A percentile compares a stretch with the other conserved stretches of the same genome.
Evolutionary conservation across 1,140 invertebrate species (phyloP).

Genomic region (Euwallacea fornicatus): DNA sequence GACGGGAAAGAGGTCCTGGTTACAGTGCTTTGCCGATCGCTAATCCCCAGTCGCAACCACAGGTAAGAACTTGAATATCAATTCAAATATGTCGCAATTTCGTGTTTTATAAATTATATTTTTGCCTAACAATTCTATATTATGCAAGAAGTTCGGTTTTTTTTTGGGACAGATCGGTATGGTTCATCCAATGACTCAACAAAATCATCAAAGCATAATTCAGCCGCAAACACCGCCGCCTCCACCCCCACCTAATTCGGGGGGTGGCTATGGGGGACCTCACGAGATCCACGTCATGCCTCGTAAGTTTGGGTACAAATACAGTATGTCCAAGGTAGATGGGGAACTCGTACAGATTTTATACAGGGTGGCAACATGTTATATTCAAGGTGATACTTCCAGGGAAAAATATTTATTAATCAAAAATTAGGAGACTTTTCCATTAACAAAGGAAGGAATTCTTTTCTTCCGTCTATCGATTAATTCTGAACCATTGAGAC

Average conservation of each 20-base stretch:
- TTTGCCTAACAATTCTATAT: not conserved
- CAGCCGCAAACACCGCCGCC: conserved; percentile 68
- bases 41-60: conserved; percentile 58
- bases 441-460: not conserved
- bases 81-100: not conserved
- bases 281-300: conserved; percentile 73
- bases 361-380: no score
- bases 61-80: conserved; percentile 9
- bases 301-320: conserved; percentile 60
- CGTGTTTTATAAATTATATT: conserved; percentile 4
- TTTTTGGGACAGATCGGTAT: conserved; percentile 60
- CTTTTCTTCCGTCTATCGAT: not conserved
- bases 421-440: no score
- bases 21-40: conserved; percentile 78
- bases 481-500: not conserved
- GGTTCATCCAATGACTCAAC: conserved; percentile 70
- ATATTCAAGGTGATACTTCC: no score
- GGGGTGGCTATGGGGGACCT: conserved; percentile 48
- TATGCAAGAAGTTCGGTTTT: not conserved
- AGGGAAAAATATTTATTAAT: no score
- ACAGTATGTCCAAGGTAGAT: no score
- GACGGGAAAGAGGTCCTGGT: conserved; percentile 75
- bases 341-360: no score
- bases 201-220: conserved; percentile 62
- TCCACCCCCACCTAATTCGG: conserved; percentile 54